Evolutionary conservation across 1,140 invertebrate genomes (phyloP).

Genomic region (Gyrodactylus salaris): DNA sequence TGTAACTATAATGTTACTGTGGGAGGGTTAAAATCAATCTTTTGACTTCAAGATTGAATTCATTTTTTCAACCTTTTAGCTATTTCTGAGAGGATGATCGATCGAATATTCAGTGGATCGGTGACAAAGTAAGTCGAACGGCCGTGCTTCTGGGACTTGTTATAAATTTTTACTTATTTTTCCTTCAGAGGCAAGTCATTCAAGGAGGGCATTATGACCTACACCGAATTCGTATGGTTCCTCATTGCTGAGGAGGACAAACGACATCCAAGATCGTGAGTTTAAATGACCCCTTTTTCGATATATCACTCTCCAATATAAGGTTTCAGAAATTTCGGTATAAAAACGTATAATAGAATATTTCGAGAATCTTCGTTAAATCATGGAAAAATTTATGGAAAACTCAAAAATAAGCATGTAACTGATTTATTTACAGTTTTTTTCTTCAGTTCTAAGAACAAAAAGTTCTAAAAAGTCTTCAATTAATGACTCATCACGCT

Average conservation of each 20-base stretch:
- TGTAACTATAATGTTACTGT: no score
- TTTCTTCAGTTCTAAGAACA: no score
- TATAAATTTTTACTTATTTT: neutral
- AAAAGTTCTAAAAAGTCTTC: no score
- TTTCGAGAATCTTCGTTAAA: no score
- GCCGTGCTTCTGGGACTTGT: no score
- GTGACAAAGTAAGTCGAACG: slow-evolving; percentile 23
- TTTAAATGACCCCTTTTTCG: neutral
- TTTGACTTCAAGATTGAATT: neutral
- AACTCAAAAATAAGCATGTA: no score
- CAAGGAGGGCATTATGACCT: slow-evolving; percentile 49
- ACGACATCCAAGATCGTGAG: slow-evolving; percentile 41
- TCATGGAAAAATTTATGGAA: no score
- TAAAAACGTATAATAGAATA: no score
- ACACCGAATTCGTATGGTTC: slow-evolving; percentile 96
- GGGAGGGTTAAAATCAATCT: neutral
- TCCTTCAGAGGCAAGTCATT: slow-evolving; percentile 7
- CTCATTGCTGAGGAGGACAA: slow-evolving; percentile 93
- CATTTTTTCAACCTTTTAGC: slow-evolving; percentile 26
- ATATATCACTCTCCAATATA: neutral
- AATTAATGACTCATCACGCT: no score
- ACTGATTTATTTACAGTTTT: no score
- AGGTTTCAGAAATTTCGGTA: no score
- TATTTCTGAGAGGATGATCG: slow-evolving; percentile 64
- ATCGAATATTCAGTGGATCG: slow-evolving; percentile 79